Evolutionary conservation across 2,888 invertebrate species (phyloP), one percentile per base, ranked within the genome.

Genomic region (Microctonus brassicae): DNA sequence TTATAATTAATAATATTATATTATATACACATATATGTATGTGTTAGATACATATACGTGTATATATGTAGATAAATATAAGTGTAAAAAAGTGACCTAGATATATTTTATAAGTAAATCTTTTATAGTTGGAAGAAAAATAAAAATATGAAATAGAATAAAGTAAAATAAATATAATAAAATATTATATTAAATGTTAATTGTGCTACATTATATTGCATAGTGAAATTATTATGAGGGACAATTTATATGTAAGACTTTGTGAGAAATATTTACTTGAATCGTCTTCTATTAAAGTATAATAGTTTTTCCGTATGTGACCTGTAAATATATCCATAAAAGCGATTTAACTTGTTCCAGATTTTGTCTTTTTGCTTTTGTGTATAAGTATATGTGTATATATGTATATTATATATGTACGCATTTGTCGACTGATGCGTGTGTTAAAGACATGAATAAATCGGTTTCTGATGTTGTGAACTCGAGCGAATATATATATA

Each of bases 181-280:
- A n/a, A n/a, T n/a, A n/a, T n/a, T n/a, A n/a, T n/a, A n/a, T n/a
- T n/a, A n/a, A n/a, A n/a, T n/a, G n/a, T n/a, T n/a, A n/a, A n/a
- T n/a, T n/a, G n/a, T n/a, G n/a, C n/a, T 29, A 29, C 7, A 29
- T 29, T 29, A 29, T 29, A 29, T 58, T 29, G 11, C 57, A 57
- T 57, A n/a, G 57, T 57, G 57, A 29, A 57, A 57, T 57, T n/a
- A 39, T 39, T n/a, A 39, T 39, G n/a, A 39, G 39, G 13, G 13
- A 39, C 39, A 39, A 47, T 17, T 47, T 20, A 7, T 7, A 5
- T 5, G 29, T 47, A 47, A n/a, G 7, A 47, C 47, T 47, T 47
- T n/a, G 47, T 47, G 47, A 20, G 47, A 47, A n/a, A n/a, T n/a
- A 47, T 47, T 47, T 5, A 47, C 47, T 17, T 47, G 47, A 47